phyloP scores from a whole-genome alignment of 2,888 invertebrate species.

The Philereme transversata region DNA sequence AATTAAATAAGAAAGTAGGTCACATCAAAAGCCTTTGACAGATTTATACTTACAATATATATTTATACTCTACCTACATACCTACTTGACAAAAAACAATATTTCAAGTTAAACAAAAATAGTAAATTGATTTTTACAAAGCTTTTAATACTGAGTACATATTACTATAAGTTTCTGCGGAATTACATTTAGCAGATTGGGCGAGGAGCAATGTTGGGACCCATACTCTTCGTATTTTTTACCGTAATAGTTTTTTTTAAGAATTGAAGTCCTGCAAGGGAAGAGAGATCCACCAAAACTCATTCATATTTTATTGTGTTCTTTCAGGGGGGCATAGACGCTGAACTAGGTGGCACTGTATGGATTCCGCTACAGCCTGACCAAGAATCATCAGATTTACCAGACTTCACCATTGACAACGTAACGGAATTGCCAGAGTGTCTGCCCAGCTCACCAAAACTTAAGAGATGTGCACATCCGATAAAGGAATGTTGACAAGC shows the following conservation, averaged over 20 bases:
- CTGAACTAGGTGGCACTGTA: conserved; percentile 90
- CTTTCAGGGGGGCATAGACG: conserved; percentile 88
- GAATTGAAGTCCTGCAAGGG: too few species aligned
- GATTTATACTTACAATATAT: too few species aligned
- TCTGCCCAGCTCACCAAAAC: conserved; percentile 81
- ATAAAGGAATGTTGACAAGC: conserved; percentile 33
- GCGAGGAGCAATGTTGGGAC: not conserved
- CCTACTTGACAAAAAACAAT: too few species aligned
- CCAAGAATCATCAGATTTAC: conserved; percentile 78
- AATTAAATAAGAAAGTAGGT: not conserved
- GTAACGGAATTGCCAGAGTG: conserved; percentile 86
- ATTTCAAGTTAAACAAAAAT: too few species aligned
- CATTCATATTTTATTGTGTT: too few species aligned
- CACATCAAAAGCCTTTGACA: too few species aligned
- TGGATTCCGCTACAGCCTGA: conserved; percentile 88
- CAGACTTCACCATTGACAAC: conserved; percentile 87
- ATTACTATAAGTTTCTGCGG: too few species aligned
- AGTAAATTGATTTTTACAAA: too few species aligned
- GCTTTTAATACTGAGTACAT: too few species aligned
- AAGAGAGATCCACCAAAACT: too few species aligned
- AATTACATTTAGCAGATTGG: too few species aligned
- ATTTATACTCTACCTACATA: too few species aligned
- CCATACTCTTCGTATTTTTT: conserved; percentile 1
- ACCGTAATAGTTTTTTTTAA: not conserved
- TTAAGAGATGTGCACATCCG: conserved; percentile 57